Evolutionary conservation across 2,888 invertebrate species (phyloP).

Genomic region (Hermodice carunculata): DNA sequence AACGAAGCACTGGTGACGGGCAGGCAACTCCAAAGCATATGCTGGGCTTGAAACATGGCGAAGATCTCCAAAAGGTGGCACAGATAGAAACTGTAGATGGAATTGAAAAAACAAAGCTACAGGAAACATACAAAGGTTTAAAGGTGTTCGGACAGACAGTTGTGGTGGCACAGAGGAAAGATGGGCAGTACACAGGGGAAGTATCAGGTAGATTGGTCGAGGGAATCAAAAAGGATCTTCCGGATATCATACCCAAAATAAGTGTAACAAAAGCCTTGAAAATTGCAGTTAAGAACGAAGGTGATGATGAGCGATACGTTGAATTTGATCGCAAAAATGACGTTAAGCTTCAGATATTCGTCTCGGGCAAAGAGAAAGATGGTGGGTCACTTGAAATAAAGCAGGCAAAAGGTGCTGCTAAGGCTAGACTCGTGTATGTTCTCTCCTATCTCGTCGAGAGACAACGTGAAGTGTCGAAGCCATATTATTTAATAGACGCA

Average conservation of each 20-base stretch:
- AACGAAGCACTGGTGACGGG: too few relatives aligned
- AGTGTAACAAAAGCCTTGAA: constrained; percentile 23
- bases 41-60: not conserved
- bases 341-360: not conserved
- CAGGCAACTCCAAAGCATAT: not conserved
- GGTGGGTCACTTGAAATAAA: too few relatives aligned
- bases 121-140: too few relatives aligned
- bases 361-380: not conserved
- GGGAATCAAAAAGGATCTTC: not conserved
- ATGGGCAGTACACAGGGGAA: not conserved
- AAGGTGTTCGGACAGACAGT: too few relatives aligned
- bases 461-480: constrained; percentile 3
- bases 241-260: not conserved
- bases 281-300: not conserved
- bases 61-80: not conserved
- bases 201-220: not conserved
- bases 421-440: constrained; percentile 1
- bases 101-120: too few relatives aligned
- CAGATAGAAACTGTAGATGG: too few relatives aligned
- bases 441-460: constrained; percentile 6
- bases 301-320: not conserved
- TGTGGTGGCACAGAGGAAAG: too few relatives aligned
- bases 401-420: too few relatives aligned
- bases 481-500: constrained; percentile 5
- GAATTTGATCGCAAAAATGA: not conserved